Conservation (phyloP, 2,113 vertebrate genomes). For the Carassius auratus region DNA sequence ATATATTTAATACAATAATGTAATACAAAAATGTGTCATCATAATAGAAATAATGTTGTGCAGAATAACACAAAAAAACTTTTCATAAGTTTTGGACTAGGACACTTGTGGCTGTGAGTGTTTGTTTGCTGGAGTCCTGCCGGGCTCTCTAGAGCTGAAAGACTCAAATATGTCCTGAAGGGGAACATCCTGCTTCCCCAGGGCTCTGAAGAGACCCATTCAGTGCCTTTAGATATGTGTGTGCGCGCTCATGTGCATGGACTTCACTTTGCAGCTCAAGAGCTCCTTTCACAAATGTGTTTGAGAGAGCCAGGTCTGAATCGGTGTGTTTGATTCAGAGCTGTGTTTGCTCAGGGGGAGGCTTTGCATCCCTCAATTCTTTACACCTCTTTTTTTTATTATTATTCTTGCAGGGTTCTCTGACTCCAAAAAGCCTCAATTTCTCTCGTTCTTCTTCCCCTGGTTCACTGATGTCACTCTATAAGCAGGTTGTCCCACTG, state of each 20-base stretch:
- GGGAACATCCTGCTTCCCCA: slow-evolving; percentile 43
- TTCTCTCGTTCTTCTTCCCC: not conserved
- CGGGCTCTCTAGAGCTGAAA: slow-evolving; percentile 46
- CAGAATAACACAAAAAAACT: not conserved
- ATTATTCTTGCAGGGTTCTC: not conserved
- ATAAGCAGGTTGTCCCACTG: not conserved
- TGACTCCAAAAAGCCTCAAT: not conserved
- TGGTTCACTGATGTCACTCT: slow-evolving; percentile 15
- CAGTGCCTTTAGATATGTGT: slow-evolving; percentile 18
- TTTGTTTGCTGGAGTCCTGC: slow-evolving; percentile 38
- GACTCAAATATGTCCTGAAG: slow-evolving; percentile 42
- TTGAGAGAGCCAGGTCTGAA: slow-evolving; percentile 47
- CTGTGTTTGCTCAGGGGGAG: slow-evolving; percentile 45
- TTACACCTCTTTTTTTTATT: slow-evolving; percentile 38
- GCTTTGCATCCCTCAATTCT: slow-evolving; percentile 33
- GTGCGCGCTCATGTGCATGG: not conserved
- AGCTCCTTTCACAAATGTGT: slow-evolving; percentile 53
- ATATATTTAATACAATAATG: not conserved
- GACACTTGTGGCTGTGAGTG: slow-evolving; percentile 25
- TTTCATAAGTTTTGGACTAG: not conserved
- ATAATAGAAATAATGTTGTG: not conserved
- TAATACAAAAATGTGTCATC: not conserved
- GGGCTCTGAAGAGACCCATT: slow-evolving; percentile 52
- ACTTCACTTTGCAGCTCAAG: slow-evolving; percentile 36
- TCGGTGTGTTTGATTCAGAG: slow-evolving; percentile 51